A percentile compares a stretch with the other conserved stretches of the same genome.
These are phyloP conservation scores for Drosophila takahashii DNA, from an alignment of 1,140 invertebrate genomes.

Conservation along the genomic window DNA sequence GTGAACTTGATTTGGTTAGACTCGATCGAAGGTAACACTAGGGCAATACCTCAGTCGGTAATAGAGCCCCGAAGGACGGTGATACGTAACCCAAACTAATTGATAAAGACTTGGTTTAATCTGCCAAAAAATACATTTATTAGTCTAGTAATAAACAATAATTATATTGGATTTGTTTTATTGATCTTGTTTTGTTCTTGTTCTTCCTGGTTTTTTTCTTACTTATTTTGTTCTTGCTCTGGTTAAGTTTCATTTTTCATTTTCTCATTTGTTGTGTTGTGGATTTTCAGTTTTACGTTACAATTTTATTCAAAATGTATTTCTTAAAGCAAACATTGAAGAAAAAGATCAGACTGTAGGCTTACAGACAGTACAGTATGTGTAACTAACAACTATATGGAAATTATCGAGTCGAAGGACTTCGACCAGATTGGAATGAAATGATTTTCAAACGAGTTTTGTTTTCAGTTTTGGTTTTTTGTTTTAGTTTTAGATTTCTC, in stretches of 20 bases:
- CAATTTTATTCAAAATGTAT: constrained; percentile 20
- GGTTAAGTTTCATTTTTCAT: constrained; percentile 19
- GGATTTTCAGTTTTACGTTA: not conserved
- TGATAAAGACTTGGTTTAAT: constrained; percentile 20
- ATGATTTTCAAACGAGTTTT: not conserved
- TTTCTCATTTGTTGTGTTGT: constrained; percentile 8
- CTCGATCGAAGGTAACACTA: not conserved
- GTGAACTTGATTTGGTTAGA: constrained; percentile 13
- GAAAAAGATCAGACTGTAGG: constrained; percentile 2
- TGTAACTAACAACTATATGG: constrained; percentile 13
- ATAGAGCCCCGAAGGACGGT: not conserved
- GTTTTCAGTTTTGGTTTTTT: too few relatives aligned
- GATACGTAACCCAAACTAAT: not conserved
- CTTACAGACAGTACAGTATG: constrained; percentile 5
- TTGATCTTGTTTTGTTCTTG: constrained; percentile 34
- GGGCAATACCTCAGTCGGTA: too few relatives aligned
- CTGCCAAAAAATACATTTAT: constrained; percentile 78
- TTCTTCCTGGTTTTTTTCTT: constrained; percentile 6
- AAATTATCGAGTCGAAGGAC: not conserved
- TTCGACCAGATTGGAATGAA: not conserved
- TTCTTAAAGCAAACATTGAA: constrained; percentile 11
- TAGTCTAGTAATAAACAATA: constrained; percentile 80
- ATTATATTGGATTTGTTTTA: constrained; percentile 69
- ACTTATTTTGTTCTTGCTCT: constrained; percentile 43
- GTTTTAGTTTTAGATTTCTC: not conserved